Evolutionary conservation across 2,797 vertebrate genomes (phyloP).

Genomic region (Mus caroli): DNA sequence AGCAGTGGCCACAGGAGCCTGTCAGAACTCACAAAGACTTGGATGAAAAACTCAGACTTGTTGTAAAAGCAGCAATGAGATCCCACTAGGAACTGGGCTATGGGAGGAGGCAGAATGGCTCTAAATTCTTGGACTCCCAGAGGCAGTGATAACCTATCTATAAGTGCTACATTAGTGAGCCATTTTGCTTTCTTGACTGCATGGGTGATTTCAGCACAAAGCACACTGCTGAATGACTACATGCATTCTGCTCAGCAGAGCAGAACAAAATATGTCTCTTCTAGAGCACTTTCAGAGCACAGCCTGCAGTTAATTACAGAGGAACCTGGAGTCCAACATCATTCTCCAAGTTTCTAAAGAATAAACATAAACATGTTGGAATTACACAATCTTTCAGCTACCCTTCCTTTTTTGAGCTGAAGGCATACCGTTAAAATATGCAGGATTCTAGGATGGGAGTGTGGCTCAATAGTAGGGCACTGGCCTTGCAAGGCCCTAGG

Average conservation of each 20-base stretch:
- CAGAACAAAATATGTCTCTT: neutral
- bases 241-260: constrained; percentile 54
- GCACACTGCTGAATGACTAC: constrained; percentile 50
- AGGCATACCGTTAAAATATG: constrained; percentile 37
- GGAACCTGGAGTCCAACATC: neutral
- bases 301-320: constrained; percentile 20
- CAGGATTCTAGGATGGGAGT: neutral
- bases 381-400: neutral
- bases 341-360: constrained; percentile 26
- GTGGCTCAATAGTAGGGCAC: neutral
- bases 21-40: constrained; percentile 38
- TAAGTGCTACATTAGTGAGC: constrained; percentile 64
- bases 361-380: constrained; percentile 59
- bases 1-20: neutral
- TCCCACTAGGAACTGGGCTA: neutral
- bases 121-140: constrained; percentile 39
- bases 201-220: constrained; percentile 67
- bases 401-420: constrained; percentile 49
- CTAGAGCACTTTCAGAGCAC: neutral
- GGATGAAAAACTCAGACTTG: constrained; percentile 49
- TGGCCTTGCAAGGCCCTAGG: neutral
- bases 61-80: constrained; percentile 53
- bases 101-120: constrained; percentile 25
- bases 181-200: constrained; percentile 69
- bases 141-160: constrained; percentile 44